Conservation (phyloP, 2,797 vertebrate genomes). For the Syngnathus acus region DNA sequence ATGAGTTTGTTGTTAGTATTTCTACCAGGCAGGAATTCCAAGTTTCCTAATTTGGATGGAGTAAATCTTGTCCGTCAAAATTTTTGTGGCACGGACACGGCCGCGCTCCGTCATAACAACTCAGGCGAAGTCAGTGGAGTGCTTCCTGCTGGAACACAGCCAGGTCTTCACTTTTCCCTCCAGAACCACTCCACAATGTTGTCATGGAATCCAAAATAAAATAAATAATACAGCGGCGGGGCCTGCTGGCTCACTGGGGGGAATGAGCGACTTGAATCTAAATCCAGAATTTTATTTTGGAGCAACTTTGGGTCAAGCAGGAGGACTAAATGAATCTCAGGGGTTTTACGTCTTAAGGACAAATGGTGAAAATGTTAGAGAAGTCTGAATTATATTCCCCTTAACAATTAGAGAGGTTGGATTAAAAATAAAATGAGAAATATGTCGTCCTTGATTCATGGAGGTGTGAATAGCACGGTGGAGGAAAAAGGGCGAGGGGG, state of each 20-base stretch:
- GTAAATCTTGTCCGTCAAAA: slow-evolving; percentile 2
- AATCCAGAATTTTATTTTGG: neutral
- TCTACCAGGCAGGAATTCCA: slow-evolving; percentile 6
- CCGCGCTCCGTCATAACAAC: slow-evolving; percentile 42
- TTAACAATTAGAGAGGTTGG: slow-evolving; percentile 43
- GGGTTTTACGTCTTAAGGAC: neutral
- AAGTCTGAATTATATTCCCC: slow-evolving; percentile 50
- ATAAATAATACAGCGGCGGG: slow-evolving; percentile 29
- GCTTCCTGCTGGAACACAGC: slow-evolving; percentile 49
- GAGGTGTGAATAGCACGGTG: slow-evolving; percentile 50
- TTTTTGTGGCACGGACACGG: neutral
- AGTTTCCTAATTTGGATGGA: slow-evolving; percentile 18
- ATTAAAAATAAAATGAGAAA: slow-evolving; percentile 65
- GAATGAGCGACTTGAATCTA: slow-evolving; percentile 26
- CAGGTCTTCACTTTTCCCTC: slow-evolving; percentile 24
- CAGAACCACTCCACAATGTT: slow-evolving; percentile 31
- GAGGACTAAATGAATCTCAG: slow-evolving; percentile 17
- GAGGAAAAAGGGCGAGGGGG: slow-evolving; percentile 4
- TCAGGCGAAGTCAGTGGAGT: slow-evolving; percentile 32
- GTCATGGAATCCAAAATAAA: slow-evolving; percentile 30
- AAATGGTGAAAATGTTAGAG: neutral
- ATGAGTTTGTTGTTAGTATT: too few species aligned
- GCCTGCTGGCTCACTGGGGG: slow-evolving; percentile 42
- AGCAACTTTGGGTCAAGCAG: slow-evolving; percentile 20
- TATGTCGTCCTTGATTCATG: slow-evolving; percentile 43